These are phyloP conservation scores for Podarcis lilfordi DNA, from an alignment of 2,797 vertebrate species.

Conservation along the genomic window DNA sequence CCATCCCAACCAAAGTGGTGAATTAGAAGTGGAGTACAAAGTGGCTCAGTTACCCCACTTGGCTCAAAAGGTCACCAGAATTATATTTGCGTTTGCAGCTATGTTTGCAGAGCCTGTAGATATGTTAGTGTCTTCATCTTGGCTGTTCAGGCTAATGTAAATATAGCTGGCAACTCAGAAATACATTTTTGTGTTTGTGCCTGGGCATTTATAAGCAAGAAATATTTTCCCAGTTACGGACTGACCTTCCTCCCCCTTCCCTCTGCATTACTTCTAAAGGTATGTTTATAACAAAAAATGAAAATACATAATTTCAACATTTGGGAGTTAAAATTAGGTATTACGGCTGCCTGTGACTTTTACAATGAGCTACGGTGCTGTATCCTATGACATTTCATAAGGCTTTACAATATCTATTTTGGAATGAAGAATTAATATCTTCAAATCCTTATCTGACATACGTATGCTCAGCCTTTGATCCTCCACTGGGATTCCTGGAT, in stretches of 20 bases:
- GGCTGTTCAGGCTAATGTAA: background rate
- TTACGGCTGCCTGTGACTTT: background rate
- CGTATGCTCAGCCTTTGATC: constrained; percentile 11
- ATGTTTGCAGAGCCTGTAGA: background rate
- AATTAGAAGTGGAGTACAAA: background rate
- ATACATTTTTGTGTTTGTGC: background rate
- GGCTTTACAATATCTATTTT: constrained; percentile 24
- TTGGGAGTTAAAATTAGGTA: background rate
- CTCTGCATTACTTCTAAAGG: background rate
- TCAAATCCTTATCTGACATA: background rate
- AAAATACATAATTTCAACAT: background rate
- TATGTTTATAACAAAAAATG: background rate
- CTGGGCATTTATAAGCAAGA: background rate
- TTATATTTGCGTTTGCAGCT: background rate
- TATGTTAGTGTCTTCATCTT: background rate
- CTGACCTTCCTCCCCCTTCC: background rate
- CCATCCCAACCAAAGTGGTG: background rate
- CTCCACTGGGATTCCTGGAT: background rate
- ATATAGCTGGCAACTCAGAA: background rate
- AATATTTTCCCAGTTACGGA: background rate
- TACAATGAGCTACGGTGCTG: background rate
- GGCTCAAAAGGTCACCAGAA: background rate
- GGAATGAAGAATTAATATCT: constrained; percentile 20
- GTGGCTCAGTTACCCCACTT: background rate
- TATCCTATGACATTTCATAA: background rate